These are phyloP conservation scores for Petrocephalus sullivani DNA, from an alignment of 2,797 vertebrate species.

Conservation along the genomic window DNA sequence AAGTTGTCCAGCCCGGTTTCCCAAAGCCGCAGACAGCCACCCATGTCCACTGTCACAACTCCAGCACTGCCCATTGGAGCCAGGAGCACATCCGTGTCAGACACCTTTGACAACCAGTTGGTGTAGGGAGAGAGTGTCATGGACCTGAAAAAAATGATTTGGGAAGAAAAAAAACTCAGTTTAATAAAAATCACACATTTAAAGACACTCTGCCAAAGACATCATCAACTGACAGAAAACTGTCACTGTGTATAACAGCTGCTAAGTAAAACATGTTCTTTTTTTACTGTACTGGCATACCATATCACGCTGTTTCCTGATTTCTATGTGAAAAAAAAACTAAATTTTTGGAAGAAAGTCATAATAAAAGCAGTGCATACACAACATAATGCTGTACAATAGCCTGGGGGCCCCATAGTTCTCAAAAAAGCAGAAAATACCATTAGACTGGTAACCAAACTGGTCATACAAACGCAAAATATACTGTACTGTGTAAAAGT, in stretches of 20 bases:
- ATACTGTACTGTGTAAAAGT: background rate
- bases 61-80: conserved; percentile 70
- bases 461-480: background rate
- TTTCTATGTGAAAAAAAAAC: background rate
- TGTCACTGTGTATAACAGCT: background rate
- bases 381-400: background rate
- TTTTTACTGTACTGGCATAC: background rate
- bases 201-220: background rate
- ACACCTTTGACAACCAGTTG: conserved; percentile 82
- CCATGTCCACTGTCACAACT: conserved; percentile 86
- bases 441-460: background rate
- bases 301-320: background rate
- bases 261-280: background rate
- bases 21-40: conserved; percentile 84
- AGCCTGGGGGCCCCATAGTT: background rate
- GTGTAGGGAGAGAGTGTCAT: conserved; percentile 78
- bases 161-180: background rate
- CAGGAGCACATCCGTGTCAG: conserved; percentile 76
- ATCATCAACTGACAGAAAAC: background rate
- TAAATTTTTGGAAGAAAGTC: background rate
- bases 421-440: background rate
- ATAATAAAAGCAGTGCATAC: background rate
- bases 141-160: conserved; percentile 57
- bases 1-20: conserved; percentile 82
- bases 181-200: background rate